Evolutionary conservation across 1,140 invertebrate genomes (phyloP).

Genomic region (Apis florea): DNA sequence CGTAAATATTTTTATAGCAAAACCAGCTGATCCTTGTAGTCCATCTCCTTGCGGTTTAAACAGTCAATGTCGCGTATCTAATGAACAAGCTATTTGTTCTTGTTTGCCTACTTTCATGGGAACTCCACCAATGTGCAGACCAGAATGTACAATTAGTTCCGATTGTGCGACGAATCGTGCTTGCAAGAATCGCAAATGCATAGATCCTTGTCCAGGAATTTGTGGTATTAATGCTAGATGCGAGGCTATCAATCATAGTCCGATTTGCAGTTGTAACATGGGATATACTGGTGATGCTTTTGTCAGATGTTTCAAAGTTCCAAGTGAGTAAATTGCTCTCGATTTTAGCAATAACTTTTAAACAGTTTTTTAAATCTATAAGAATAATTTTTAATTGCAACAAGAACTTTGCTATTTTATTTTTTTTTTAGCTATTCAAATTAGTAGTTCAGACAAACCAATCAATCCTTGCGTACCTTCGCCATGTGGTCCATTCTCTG

Average conservation of each 20-base stretch:
- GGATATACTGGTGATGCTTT: slow-evolving; percentile 87
- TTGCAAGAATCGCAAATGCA: slow-evolving; percentile 89
- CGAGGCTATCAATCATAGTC: slow-evolving; percentile 83
- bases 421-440: neutral
- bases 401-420: neutral
- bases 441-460: slow-evolving; percentile 63
- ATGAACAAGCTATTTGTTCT: slow-evolving; percentile 86
- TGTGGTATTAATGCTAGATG: slow-evolving; percentile 90
- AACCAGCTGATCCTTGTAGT: slow-evolving; percentile 76
- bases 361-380: neutral
- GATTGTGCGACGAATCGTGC: slow-evolving; percentile 87
- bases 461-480: slow-evolving; percentile 82
- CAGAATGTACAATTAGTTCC: slow-evolving; percentile 89
- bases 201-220: slow-evolving; percentile 88
- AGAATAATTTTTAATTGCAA: neutral
- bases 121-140: slow-evolving; percentile 87
- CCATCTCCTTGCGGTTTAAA: slow-evolving; percentile 83
- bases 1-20: slow-evolving; percentile 33
- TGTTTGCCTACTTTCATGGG: slow-evolving; percentile 88
- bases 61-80: slow-evolving; percentile 81
- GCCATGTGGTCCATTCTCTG: slow-evolving; percentile 87
- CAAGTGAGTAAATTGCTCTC: slow-evolving; percentile 69
- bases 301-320: slow-evolving; percentile 84
- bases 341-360: neutral
- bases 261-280: slow-evolving; percentile 84